Conservation (phyloP, 2,797 vertebrate genomes). For the Sciurus vulgaris region DNA sequence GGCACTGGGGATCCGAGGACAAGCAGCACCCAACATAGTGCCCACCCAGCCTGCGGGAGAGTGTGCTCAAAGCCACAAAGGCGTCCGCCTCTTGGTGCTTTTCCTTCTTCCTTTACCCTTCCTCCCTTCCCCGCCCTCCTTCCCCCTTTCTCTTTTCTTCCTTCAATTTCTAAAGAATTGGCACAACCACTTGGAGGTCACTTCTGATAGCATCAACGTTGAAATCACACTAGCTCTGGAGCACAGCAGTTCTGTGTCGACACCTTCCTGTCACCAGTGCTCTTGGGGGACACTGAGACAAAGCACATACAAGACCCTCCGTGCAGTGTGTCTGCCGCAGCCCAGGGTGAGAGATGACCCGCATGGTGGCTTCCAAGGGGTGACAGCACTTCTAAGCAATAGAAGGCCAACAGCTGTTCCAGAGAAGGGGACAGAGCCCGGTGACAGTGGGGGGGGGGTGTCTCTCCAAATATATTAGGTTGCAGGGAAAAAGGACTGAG, state of each 20-base stretch:
- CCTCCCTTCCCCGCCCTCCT: not conserved
- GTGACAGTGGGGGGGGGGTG: fast-evolving
- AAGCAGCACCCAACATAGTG: not conserved
- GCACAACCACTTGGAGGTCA: not conserved
- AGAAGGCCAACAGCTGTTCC: slow-evolving; percentile 22
- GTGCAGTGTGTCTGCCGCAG: not conserved
- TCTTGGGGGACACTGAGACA: not conserved
- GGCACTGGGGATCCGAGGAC: not conserved
- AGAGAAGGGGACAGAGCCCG: not conserved
- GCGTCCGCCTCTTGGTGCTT: not conserved
- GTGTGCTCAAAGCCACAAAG: not conserved
- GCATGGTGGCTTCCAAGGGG: not conserved
- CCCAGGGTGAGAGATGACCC: not conserved
- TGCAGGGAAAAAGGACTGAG: not conserved
- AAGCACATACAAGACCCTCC: not conserved
- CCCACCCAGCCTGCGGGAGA: not conserved
- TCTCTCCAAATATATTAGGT: slow-evolving; percentile 14
- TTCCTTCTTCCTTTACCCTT: not conserved
- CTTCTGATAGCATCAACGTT: not conserved
- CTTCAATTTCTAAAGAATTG: not conserved
- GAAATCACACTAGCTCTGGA: not conserved
- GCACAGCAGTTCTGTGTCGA: fast-evolving
- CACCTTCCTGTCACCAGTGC: not conserved
- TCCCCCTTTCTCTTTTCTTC: not conserved
- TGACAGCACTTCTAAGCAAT: not conserved